Evolutionary conservation across 2,113 vertebrate genomes (phyloP), one percentile per base, ranked within the genome.

Genomic region (Gymnarchus niloticus): DNA sequence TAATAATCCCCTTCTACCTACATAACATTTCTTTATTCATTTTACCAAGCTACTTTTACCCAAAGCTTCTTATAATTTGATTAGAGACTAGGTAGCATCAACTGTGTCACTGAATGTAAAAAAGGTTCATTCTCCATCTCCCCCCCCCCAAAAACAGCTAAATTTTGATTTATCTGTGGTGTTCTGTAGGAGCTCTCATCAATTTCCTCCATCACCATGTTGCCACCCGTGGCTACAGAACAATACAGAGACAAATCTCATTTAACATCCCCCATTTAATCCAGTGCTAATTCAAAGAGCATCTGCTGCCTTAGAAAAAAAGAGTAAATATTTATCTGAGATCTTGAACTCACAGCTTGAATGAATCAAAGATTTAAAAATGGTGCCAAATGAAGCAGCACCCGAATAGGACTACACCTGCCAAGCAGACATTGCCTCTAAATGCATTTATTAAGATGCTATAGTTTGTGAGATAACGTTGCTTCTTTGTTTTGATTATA

Each of bases 191-290:
- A 46, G 21, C 17, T 41, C 41, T 78, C 76, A 78, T 78, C 76
- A 78, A 48, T 78, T 48, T 46, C 41, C 23, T n/a, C 76, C 21
- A 41, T 37, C 37, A n/a, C 76, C 6, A 46, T 48, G 76, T 41
- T 33, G 14, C 49, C 80, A 49, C 77, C 80, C 52, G 51, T 82
- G 12, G 25, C 28, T n/a, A 54, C 12, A 56, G 12, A 41, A 56
- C 49, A 56, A 82, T 41, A 56, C 9, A 51, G n/a, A 56, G 28
- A 46, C 44, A 76, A 51, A 84, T 73, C 9, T 51, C 44, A 84
- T 84, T 65, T 48, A 73, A 49, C 59, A 51, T 28, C 65, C 65
- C 65, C 65, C 33, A 73, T 41, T 73, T 37, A 73, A 73, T 73
- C 33, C 33, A 73, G 65, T 17, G 2, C 33, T 33, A 41, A 33